These are phyloP conservation scores for Parauchenoglanis ngamensis DNA, from an alignment of 2,797 vertebrate genomes.

Conservation along the genomic window DNA sequence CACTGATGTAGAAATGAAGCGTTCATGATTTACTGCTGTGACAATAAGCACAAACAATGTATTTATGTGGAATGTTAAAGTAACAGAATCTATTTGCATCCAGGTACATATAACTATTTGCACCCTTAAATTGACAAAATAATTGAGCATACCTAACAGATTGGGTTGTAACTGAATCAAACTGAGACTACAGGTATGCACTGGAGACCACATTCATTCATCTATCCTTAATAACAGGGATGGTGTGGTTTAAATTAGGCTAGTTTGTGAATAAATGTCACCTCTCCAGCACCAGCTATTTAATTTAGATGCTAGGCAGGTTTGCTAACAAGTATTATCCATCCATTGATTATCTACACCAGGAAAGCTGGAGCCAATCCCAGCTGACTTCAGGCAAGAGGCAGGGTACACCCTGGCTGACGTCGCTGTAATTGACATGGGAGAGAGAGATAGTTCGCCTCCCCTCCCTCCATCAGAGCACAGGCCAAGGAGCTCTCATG, in stretches of 20 bases:
- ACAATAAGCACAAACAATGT: slow-evolving; percentile 26
- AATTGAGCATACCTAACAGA: background rate
- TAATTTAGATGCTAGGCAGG: background rate
- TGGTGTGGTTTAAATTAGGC: background rate
- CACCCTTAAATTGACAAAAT: background rate
- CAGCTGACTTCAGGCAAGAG: too few relatives aligned
- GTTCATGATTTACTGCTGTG: slow-evolving; percentile 41
- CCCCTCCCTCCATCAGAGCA: too few relatives aligned
- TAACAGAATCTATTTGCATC: background rate
- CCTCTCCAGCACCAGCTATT: background rate
- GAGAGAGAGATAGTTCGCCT: too few relatives aligned
- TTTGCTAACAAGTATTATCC: background rate
- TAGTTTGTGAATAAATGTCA: background rate
- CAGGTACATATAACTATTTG: background rate
- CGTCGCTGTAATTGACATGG: too few relatives aligned
- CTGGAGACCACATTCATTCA: background rate
- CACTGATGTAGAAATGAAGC: slow-evolving; percentile 41
- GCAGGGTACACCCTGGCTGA: too few relatives aligned
- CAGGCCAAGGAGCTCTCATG: too few relatives aligned
- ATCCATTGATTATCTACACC: too few relatives aligned
- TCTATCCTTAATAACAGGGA: background rate
- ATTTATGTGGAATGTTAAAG: background rate
- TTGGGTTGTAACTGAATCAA: background rate
- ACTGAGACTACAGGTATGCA: background rate
- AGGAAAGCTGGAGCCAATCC: too few relatives aligned